These are phyloP conservation scores for Phorcus lineatus DNA, from an alignment of 2,888 invertebrate genomes.

Conservation along the genomic window DNA sequence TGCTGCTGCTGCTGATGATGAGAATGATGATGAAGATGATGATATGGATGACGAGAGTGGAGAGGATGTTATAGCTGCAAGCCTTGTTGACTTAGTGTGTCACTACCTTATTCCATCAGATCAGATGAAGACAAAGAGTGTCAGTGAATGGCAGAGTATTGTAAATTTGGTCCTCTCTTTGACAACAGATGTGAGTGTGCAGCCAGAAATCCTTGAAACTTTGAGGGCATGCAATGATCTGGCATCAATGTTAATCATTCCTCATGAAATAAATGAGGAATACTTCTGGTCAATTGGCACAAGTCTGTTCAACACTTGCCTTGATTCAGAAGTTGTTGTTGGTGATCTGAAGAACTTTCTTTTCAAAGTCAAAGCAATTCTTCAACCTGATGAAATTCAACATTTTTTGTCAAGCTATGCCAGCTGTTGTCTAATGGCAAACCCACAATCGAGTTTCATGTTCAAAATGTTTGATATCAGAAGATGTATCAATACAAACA, in stretches of 20 bases:
- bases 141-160: background rate
- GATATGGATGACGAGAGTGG: background rate
- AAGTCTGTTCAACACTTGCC: background rate
- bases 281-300: background rate
- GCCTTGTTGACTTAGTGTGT: background rate
- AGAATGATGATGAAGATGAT: background rate
- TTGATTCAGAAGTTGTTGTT: background rate
- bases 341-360: background rate
- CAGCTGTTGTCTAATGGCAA: background rate
- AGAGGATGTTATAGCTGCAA: background rate
- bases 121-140: background rate
- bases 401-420: background rate
- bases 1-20: no score
- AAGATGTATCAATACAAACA: background rate
- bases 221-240: background rate
- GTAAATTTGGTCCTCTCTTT: background rate
- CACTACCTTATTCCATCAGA: background rate
- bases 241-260: background rate
- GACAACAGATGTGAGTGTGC: background rate
- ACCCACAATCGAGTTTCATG: background rate
- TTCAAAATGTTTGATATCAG: background rate
- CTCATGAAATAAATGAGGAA: background rate
- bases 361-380: background rate
- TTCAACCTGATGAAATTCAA: background rate
- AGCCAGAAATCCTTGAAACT: background rate